These are phyloP conservation scores for Lasioglossum malachurum DNA, from an alignment of 2,888 invertebrate genomes.

Conservation along the genomic window DNA sequence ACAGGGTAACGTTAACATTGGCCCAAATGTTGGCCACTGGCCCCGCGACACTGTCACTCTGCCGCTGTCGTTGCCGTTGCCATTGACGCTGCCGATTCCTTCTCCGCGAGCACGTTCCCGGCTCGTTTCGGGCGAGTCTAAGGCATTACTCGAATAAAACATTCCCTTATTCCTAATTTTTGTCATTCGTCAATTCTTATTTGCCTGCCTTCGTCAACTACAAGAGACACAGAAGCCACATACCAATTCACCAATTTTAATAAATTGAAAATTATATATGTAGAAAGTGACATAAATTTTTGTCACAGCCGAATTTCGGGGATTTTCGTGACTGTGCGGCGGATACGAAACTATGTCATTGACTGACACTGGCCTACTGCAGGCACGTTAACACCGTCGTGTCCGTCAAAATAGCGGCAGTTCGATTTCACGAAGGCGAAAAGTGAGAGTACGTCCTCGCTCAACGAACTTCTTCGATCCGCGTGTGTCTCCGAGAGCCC, in stretches of 20 bases:
- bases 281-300: background rate
- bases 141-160: background rate
- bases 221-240: background rate
- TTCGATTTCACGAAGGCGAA: conserved; percentile 64
- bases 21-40: conserved; percentile 82
- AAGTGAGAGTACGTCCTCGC: conserved; percentile 73
- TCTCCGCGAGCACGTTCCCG: conserved; percentile 15
- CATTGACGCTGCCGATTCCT: background rate
- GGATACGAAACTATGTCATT: conserved; percentile 72
- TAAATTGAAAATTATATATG: no score
- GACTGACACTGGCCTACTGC: conserved; percentile 82
- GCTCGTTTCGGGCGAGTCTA: background rate
- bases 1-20: conserved; percentile 79
- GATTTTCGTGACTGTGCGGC: background rate
- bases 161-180: background rate
- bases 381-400: conserved; percentile 76
- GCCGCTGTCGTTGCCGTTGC: conserved; percentile 2
- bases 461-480: background rate
- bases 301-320: background rate
- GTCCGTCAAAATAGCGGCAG: conserved; percentile 45
- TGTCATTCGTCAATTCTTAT: background rate
- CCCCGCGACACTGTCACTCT: conserved; percentile 61
- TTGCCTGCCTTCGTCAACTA: background rate
- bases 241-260: background rate
- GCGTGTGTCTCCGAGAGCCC: background rate